phyloP scores from a whole-genome alignment of 2,888 invertebrate species.

The Tethea ocularis region DNA sequence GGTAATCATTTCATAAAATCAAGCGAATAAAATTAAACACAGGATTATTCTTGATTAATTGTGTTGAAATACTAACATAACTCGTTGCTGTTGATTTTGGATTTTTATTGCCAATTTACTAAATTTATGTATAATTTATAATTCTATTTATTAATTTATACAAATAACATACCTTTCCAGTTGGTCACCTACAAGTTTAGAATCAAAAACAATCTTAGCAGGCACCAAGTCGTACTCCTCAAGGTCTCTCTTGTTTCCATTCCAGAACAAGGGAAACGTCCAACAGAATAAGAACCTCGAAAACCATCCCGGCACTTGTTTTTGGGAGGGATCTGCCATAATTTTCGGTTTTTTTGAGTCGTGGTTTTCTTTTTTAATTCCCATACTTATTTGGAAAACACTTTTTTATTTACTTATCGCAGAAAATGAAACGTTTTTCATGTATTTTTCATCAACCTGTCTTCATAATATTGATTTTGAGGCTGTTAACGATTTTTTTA shows the following conservation, averaged over 20 bases:
- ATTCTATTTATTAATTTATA: slow-evolving; percentile 19
- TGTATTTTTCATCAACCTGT: neutral
- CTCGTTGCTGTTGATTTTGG: too few relatives aligned
- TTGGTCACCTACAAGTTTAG: slow-evolving; percentile 86
- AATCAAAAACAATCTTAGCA: slow-evolving; percentile 87
- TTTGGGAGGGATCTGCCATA: slow-evolving; percentile 27
- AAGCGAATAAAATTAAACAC: too few relatives aligned
- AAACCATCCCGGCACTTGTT: slow-evolving; percentile 68
- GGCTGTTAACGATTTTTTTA: neutral
- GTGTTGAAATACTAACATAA: too few relatives aligned
- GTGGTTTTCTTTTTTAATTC: slow-evolving; percentile 26
- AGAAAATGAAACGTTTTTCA: neutral
- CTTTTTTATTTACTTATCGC: neutral
- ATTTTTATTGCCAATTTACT: too few relatives aligned
- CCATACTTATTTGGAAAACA: too few relatives aligned
- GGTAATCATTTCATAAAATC: too few relatives aligned
- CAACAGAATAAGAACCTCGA: slow-evolving; percentile 88
- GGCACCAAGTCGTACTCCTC: slow-evolving; percentile 90
- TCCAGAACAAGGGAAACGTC: slow-evolving; percentile 89
- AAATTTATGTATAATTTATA: too few relatives aligned
- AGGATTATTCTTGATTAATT: too few relatives aligned
- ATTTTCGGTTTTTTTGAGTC: slow-evolving; percentile 32
- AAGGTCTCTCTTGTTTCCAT: slow-evolving; percentile 88
- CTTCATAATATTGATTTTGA: neutral
- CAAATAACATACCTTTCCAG: slow-evolving; percentile 81